Conservation (phyloP, 2,113 vertebrate genomes). For the Sorex fumeus region DNA sequence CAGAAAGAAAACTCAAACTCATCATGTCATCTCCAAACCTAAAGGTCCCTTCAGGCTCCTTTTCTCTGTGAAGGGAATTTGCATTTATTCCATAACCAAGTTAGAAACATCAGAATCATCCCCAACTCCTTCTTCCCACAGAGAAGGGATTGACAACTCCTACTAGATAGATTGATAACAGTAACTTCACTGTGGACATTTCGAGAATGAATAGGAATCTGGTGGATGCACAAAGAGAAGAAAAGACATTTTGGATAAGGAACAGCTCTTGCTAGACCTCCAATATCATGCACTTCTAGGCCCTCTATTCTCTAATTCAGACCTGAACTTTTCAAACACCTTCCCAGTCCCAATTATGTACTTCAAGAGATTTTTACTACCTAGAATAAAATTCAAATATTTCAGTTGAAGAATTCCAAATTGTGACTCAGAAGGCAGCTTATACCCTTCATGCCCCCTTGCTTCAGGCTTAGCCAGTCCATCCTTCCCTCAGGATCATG, state of each 20-base stretch:
- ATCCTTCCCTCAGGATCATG: background rate
- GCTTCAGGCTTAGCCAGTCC: background rate
- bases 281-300: background rate
- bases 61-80: slow-evolving; percentile 4
- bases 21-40: background rate
- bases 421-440: background rate
- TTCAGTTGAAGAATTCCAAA: background rate
- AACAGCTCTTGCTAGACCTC: background rate
- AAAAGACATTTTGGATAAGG: background rate
- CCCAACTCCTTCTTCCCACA: background rate
- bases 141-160: background rate
- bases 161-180: background rate
- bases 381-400: background rate
- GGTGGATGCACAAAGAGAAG: background rate
- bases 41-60: background rate
- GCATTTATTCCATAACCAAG: background rate
- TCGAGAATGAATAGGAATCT: background rate
- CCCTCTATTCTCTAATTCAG: background rate
- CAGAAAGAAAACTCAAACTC: slow-evolving; percentile 28
- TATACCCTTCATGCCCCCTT: rapidly evolving
- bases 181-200: background rate
- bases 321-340: background rate
- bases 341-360: background rate
- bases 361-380: background rate
- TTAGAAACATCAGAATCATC: background rate